Evolutionary conservation across 2,888 invertebrate species (phyloP).

Genomic region (Smittia aterrima): DNA sequence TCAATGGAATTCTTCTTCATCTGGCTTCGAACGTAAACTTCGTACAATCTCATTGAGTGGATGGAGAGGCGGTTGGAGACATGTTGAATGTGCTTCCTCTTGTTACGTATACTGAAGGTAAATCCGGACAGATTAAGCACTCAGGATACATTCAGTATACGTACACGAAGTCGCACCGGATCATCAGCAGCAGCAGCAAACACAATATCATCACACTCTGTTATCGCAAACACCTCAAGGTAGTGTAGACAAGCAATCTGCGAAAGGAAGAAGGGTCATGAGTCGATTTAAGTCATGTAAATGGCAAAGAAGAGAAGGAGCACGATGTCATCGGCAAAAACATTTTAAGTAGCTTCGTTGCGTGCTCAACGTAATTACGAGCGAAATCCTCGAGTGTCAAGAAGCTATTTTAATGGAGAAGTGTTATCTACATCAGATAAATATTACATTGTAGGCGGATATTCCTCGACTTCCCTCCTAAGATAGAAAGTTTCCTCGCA

Average conservation of each 20-base stretch:
- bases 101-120: constrained; percentile 99
- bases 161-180: constrained; percentile 85
- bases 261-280: neutral
- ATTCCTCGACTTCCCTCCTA: neutral
- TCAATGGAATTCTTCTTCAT: too few relatives aligned
- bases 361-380: constrained; percentile 17
- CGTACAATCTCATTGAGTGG: too few relatives aligned
- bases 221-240: constrained; percentile 6
- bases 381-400: neutral
- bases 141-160: constrained; percentile 99
- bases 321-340: too few relatives aligned
- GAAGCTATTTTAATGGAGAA: neutral
- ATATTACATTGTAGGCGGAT: neutral
- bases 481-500: neutral
- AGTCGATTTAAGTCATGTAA: too few relatives aligned
- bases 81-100: constrained; percentile 83
- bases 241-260: neutral
- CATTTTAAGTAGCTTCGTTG: constrained; percentile 14
- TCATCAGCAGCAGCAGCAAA: constrained; percentile 51
- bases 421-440: constrained; percentile 20
- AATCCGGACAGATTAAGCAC: constrained; percentile 88
- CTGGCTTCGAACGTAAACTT: too few relatives aligned
- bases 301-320: neutral
- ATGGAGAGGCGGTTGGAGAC: constrained; percentile 46
- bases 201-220: constrained; percentile 43